Conservation (phyloP, 2,797 vertebrate genomes). For the Onychomys leucogaster region DNA sequence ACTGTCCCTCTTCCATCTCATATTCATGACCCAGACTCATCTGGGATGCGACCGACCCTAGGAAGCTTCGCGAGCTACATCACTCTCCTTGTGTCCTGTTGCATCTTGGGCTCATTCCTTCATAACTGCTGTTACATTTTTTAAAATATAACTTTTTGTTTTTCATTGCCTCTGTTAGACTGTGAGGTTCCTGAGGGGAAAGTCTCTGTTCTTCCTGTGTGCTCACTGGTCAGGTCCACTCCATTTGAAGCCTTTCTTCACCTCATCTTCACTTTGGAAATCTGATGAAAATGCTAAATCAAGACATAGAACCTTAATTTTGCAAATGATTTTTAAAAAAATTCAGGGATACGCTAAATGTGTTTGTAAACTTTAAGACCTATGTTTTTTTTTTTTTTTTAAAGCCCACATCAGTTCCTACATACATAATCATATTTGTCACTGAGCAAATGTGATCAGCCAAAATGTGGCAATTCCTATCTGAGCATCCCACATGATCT, state of each 20-base stretch:
- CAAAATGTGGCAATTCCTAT: background rate
- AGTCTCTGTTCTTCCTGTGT: background rate
- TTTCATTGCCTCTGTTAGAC: background rate
- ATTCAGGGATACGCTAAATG: background rate
- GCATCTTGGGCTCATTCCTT: background rate
- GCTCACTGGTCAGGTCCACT: background rate
- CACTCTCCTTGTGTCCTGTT: background rate
- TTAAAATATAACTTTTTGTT: background rate
- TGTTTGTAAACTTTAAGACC: background rate
- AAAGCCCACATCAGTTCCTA: background rate
- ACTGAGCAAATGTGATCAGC: background rate
- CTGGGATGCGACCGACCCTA: background rate
- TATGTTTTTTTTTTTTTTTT: too few species aligned
- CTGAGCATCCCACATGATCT: background rate
- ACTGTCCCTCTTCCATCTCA: background rate
- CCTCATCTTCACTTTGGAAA: background rate
- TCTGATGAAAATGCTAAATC: background rate
- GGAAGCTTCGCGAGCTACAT: background rate
- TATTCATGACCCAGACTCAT: background rate
- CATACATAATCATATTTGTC: background rate
- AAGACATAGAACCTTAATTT: background rate
- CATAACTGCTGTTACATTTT: background rate
- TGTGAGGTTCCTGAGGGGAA: background rate
- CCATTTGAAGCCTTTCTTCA: background rate
- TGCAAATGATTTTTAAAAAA: slow-evolving; percentile 21